Evolutionary conservation across 2,113 vertebrate genomes (phyloP), one percentile per base, ranked within the genome.

Genomic region (Cryptomyrus ogoouensis): DNA sequence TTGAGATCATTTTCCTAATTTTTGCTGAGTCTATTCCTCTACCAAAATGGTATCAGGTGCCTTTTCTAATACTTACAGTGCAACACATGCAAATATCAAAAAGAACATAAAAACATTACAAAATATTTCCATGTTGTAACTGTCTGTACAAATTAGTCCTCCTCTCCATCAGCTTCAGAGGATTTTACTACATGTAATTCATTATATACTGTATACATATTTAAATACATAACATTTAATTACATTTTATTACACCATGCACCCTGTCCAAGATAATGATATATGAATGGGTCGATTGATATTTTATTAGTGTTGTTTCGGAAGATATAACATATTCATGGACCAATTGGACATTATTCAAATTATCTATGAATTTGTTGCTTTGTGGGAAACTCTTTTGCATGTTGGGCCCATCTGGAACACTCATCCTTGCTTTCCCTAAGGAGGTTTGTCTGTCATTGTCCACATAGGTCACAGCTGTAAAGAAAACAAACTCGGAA

Each of bases 401-500:
- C 83, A 86, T 47, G 21, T 27, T 2, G 4, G 44, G 74, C 12
- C 83, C 83, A 86, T 86, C 24, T 49, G 83, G 24, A 50, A 86
- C 44, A 86, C 7, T 27, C 83, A 49, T 35, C 85, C 27, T 87
- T 42, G 19, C 47, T 56, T 84, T 84, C 52, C 52, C 80, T 62
- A 89, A 89, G 83, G 39, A 89, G 74, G 8, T 0, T 3, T 66
- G 85, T 35, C 66, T 91, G 53, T 90, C 91, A 74, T 86, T 85
- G 70, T 50, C 77, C 50, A 85, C 35, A 17, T 83, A 35, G 90
- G 90, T 89, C 89, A 58, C 50, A 89, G 88, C 47, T 52, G 24
- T 39, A 90, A 90, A 83, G 89, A 90, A 62, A 93, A 91, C 35
- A 17, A 90, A 85, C 88, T 89, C 91, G 88, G n/a, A 89, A 47